These are phyloP conservation scores for Heliconius charithonia DNA, from an alignment of 2,888 invertebrate species.

Conservation along the genomic window DNA sequence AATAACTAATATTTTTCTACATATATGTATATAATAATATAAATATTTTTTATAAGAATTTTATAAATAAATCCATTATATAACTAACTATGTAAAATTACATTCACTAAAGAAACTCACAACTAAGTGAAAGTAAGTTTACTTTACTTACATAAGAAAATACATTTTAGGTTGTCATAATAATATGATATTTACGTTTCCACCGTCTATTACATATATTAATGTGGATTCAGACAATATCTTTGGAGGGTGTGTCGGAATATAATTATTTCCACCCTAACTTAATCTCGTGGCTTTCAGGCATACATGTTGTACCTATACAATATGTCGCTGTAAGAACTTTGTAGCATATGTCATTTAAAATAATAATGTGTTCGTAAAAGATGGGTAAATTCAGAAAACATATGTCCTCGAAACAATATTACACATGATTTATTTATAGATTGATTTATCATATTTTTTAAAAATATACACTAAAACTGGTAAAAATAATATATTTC, in stretches of 20 bases:
- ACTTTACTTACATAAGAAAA: constrained; percentile 6
- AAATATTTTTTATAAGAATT: no score
- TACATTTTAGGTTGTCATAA: background rate
- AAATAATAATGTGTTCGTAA: background rate
- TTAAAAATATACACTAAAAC: background rate
- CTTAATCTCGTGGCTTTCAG: constrained; percentile 32
- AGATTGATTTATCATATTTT: constrained; percentile 2
- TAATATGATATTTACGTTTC: constrained; percentile 10
- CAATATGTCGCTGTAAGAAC: constrained; percentile 5
- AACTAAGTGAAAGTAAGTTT: constrained; percentile 1
- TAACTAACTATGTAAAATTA: background rate
- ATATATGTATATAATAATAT: no score
- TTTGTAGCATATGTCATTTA: background rate
- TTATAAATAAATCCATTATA: no score
- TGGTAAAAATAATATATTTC: no score
- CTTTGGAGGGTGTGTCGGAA: constrained; percentile 12
- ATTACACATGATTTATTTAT: no score
- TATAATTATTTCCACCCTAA: constrained; percentile 27
- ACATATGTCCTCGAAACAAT: background rate
- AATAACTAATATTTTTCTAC: no score
- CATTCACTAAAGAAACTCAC: background rate
- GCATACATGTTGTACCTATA: background rate
- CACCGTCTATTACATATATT: constrained; percentile 19
- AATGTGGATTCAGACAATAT: constrained; percentile 31
- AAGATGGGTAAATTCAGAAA: background rate